Base-by-base conservation (phyloP, 2,797 vertebrate genomes). In the Vespertilio murinus region DNA sequence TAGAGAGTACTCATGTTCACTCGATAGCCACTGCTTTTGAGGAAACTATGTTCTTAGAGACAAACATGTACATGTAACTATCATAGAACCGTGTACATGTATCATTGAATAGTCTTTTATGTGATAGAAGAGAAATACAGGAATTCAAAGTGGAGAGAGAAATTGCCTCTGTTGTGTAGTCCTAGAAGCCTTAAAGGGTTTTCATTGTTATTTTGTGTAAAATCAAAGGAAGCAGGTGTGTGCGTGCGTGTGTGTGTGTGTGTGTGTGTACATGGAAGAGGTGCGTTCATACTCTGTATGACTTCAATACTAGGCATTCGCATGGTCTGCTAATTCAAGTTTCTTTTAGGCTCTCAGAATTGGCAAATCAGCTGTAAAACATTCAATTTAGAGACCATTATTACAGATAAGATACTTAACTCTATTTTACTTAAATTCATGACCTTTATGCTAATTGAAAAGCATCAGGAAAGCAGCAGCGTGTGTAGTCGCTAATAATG, bases 381-480 rank as follows among this genome's bases (percentile, higher is more conserved):
- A 84, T 93, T 92, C 77, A 92, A 90, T 91, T 95, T 95, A 96
- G 77, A 71, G 71, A 42, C 80, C 80, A 82, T 88, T 88, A 90
- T 95, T 82, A 49, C 33, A 95, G 93, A 90, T 96, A 93, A 81
- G 80, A 93, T 95, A 85, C 84, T 95, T 92, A 91, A 93, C 89
- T 96, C 54, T 93, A 23, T 93, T 95, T 97, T 94, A 94, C 94
- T 95, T 95, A 94, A 96, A 84, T 35, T 95, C 69, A 30, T 93
- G 91, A 93, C 96, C 95, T 95, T 95, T 96, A 49, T 40, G 47
- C 83, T 96, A 96, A 96, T 95, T 96, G 87, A 92, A 97, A 96
- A 95, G 87, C 93, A 95, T 95, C 87, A 64, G 87, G 89, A 88
- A 94, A 90, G 88, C 77, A 88, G 84, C 91, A 84, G 40, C 54